Evolutionary conservation across 2,797 vertebrate genomes (phyloP).

Genomic region (Acropternis orthonyx): DNA sequence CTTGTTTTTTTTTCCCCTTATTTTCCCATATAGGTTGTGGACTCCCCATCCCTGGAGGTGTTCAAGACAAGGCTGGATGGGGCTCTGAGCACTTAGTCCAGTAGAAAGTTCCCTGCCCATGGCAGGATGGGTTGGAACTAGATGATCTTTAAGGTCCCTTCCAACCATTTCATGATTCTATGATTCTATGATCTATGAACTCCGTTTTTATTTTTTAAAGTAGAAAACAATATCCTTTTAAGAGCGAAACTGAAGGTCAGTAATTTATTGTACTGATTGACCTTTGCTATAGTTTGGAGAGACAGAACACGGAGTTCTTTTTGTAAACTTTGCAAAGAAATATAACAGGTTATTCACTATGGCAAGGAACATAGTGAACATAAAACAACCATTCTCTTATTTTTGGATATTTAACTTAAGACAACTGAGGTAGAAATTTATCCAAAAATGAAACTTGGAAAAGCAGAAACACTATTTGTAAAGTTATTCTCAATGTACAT

Average conservation of each 20-base stretch:
- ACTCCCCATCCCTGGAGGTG: background rate
- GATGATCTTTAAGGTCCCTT: background rate
- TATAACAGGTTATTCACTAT: background rate
- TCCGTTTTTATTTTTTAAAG: background rate
- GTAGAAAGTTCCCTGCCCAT: background rate
- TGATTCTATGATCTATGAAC: background rate
- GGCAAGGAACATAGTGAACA: background rate
- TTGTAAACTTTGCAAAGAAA: background rate
- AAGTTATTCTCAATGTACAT: background rate
- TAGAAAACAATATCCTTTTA: background rate
- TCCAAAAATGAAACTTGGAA: background rate
- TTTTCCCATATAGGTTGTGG: background rate
- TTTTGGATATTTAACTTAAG: background rate
- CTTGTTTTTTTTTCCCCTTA: background rate
- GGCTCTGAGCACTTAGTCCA: background rate
- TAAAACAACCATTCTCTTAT: background rate
- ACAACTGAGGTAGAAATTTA: background rate
- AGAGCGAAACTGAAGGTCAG: background rate
- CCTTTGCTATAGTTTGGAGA: background rate
- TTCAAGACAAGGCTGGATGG: background rate
- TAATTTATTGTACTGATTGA: background rate
- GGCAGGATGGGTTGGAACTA: background rate
- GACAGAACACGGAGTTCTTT: background rate
- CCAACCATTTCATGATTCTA: background rate
- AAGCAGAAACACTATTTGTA: background rate